These are phyloP conservation scores for Pogonocichla stellata DNA, from an alignment of 2,113 vertebrate genomes.

Conservation along the genomic window DNA sequence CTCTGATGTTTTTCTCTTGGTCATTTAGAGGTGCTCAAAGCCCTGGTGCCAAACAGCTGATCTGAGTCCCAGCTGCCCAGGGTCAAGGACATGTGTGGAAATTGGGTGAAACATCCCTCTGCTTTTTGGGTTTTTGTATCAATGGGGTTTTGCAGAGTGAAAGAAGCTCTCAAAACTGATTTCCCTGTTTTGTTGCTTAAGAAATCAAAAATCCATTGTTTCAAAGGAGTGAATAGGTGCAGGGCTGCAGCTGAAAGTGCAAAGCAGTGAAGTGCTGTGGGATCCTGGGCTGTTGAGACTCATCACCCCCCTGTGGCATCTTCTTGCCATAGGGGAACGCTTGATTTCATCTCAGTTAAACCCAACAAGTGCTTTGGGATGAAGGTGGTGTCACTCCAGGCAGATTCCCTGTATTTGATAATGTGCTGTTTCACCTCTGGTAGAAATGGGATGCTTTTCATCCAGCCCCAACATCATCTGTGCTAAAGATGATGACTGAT, in stretches of 20 bases:
- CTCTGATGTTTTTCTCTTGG: neutral
- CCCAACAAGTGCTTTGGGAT: accelerated
- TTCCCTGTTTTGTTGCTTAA: neutral
- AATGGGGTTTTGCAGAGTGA: neutral
- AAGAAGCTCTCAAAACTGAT: neutral
- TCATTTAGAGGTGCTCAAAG: neutral
- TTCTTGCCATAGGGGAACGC: accelerated
- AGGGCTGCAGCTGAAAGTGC: neutral
- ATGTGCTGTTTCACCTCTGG: neutral
- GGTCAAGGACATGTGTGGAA: accelerated
- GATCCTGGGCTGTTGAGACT: neutral
- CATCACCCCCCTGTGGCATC: neutral
- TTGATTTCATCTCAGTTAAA: neutral
- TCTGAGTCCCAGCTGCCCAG: accelerated
- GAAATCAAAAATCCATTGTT: neutral
- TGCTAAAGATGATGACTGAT: neutral
- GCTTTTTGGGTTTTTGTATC: neutral
- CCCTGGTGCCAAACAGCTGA: neutral
- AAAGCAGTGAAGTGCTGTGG: neutral
- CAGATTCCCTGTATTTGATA: neutral
- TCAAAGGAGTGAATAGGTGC: neutral
- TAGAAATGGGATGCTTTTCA: neutral
- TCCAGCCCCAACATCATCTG: neutral
- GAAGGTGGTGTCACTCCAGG: accelerated
- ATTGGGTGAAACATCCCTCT: neutral